phyloP scores from a whole-genome alignment of 2,113 vertebrate genomes.

The Archilochus colubris region DNA sequence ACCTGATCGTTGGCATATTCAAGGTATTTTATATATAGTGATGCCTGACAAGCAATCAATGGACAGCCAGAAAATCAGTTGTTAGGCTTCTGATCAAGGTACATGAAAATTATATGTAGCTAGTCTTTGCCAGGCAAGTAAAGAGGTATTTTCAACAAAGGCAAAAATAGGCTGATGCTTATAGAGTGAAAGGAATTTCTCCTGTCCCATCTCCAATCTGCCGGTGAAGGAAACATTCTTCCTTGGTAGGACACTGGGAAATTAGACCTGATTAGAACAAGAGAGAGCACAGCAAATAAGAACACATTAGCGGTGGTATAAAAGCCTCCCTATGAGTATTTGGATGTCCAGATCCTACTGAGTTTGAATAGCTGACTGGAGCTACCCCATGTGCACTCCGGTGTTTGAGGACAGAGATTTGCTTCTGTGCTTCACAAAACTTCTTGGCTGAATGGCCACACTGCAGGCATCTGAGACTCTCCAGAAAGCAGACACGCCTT shows the following conservation, averaged over 20 bases:
- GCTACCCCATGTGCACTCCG: fast-evolving
- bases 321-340: background rate
- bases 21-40: background rate
- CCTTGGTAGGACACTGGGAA: background rate
- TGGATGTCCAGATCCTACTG: background rate
- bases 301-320: fast-evolving
- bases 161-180: background rate
- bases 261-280: background rate
- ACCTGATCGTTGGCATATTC: background rate
- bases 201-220: background rate
- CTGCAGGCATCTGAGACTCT: background rate
- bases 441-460: background rate
- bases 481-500: background rate
- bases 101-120: background rate
- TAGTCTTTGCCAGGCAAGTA: background rate
- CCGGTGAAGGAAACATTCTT: background rate
- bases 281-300: background rate
- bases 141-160: background rate
- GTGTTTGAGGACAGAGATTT: background rate
- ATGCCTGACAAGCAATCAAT: constrained; percentile 4
- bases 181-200: background rate
- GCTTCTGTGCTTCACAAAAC: background rate
- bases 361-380: background rate
- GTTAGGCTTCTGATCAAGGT: background rate
- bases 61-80: background rate